phyloP scores from a whole-genome alignment of 2,888 invertebrate species.

The Dascillus cervinus region DNA sequence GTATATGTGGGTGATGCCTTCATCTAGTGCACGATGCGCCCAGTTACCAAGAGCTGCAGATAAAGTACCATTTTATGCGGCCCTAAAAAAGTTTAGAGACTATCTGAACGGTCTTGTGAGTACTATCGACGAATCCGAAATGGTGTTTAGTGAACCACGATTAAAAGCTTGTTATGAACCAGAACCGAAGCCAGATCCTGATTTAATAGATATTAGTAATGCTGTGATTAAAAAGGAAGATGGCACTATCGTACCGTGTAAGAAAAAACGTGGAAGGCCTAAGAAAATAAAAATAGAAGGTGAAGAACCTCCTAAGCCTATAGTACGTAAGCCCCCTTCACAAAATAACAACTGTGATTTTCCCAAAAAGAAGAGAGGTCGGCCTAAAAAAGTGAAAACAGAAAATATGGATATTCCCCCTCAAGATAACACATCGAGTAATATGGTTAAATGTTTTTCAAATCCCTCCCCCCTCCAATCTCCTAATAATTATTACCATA shows the following conservation, averaged over 20 bases:
- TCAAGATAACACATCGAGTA: slow-evolving; percentile 38
- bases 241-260: slow-evolving; percentile 61
- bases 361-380: slow-evolving; percentile 80
- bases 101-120: slow-evolving; percentile 81
- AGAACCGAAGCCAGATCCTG: slow-evolving; percentile 44
- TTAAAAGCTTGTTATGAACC: slow-evolving; percentile 56
- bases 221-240: slow-evolving; percentile 51
- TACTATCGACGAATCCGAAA: slow-evolving; percentile 79
- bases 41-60: slow-evolving; percentile 96
- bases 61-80: slow-evolving; percentile 96
- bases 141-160: slow-evolving; percentile 71
- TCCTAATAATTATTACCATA: slow-evolving; percentile 43
- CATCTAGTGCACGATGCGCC: slow-evolving; percentile 93
- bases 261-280: slow-evolving; percentile 85
- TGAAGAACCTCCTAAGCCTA: slow-evolving; percentile 51
- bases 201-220: slow-evolving; percentile 45
- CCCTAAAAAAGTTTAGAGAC: slow-evolving; percentile 91
- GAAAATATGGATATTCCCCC: slow-evolving; percentile 21
- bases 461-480: slow-evolving; percentile 46
- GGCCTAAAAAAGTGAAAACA: slow-evolving; percentile 74
- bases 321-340: slow-evolving; percentile 45
- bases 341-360: slow-evolving; percentile 48
- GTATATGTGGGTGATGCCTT: slow-evolving; percentile 99
- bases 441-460: slow-evolving; percentile 45
- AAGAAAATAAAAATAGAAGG: slow-evolving; percentile 73